Evolutionary conservation across 2,797 vertebrate genomes (phyloP), one percentile per base, ranked within the genome.

Genomic region (Nothura maculosa): DNA sequence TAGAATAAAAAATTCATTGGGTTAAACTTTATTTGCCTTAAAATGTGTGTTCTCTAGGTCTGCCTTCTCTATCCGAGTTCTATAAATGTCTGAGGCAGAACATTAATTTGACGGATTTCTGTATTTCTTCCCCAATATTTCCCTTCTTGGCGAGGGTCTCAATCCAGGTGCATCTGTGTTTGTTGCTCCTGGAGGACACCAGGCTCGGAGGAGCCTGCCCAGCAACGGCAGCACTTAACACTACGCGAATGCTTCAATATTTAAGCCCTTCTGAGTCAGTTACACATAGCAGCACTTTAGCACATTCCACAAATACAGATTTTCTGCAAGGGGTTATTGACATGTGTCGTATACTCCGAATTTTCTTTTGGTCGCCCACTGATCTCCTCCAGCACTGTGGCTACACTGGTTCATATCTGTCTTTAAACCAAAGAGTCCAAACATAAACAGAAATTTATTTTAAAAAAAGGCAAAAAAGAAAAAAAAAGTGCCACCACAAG

Each of bases 161-260:
- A 0, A 20, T 32, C 25, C 43, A 67, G 6, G 3, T 3, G 6
- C 11, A 20, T 6, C 12, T 1, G 0, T 27, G 6, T 17, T 32
- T 40, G n/a, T 55, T 24, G 52, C 21, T 32, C 34, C 4, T 45
- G 25, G 24, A 34, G 5, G 16, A 14, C 32, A 88, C 40, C 75
- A 57, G 28, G 32, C 15, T 1, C 45, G n/a, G 32, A 73, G 50
- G 2, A 24, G 12, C 10, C 42, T 9, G 2, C 15, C 12, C 20
- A 64, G 10, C 18, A n/a, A 34, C 0, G n/a, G 3, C 58, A 80
- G 5, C 0, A 3, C 5, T 63, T 55, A 79, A 42, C 32, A 25
- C 0, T 1, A 6, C 4, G 10, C 72, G 15, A 52, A 20, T 76
- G 42, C 40, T 54, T 10, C 1, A 1, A 63, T 8, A 42, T 30